These are phyloP conservation scores for Agelaius tricolor DNA, from an alignment of 2,113 vertebrate species.

Conservation along the genomic window DNA sequence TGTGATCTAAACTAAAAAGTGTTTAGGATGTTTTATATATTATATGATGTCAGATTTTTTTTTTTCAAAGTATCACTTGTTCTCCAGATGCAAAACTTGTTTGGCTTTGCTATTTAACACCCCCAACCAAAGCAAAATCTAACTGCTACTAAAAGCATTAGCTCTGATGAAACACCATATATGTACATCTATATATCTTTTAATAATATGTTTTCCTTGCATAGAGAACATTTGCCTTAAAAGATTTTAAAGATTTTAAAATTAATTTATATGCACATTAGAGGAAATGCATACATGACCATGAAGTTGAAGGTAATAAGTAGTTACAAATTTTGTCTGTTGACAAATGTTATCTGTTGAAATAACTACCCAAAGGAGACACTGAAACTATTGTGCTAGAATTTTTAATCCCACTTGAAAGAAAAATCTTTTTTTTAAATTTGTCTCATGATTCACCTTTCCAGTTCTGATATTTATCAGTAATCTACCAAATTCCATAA, in stretches of 20 bases:
- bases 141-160: background rate
- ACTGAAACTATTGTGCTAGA: background rate
- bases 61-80: background rate
- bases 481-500: background rate
- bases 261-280: background rate
- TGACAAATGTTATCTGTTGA: background rate
- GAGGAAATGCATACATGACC: background rate
- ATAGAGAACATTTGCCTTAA: background rate
- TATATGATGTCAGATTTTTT: background rate
- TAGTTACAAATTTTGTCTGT: background rate
- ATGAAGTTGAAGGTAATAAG: background rate
- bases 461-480: background rate
- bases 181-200: background rate
- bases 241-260: background rate
- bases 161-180: background rate
- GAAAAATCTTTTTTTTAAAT: background rate
- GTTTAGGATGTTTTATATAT: background rate
- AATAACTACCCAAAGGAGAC: background rate
- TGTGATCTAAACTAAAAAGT: background rate
- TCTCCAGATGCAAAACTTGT: background rate
- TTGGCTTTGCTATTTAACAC: background rate
- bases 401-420: background rate
- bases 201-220: background rate
- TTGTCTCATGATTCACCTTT: background rate
- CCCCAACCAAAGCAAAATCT: background rate